These are phyloP conservation scores for Neodiprion fabricii DNA, from an alignment of 1,140 invertebrate species.

Conservation along the genomic window DNA sequence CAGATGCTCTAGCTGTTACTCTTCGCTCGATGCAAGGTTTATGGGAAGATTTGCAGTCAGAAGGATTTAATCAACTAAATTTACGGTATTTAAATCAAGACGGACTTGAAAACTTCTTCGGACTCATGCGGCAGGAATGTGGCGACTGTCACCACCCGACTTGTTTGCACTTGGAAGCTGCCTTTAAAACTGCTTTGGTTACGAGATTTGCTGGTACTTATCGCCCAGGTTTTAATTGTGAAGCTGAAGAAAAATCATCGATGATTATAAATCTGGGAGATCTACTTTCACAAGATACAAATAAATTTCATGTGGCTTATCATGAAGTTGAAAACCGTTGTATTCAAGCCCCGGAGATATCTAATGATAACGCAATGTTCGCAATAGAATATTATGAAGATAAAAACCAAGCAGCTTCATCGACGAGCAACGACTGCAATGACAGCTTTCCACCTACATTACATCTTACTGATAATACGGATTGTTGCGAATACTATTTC, in stretches of 20 bases:
- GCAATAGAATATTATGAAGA: too few species aligned
- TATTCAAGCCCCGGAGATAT: too few species aligned
- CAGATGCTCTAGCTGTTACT: neutral
- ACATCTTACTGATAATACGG: too few species aligned
- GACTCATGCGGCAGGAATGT: slow-evolving; percentile 1
- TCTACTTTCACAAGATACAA: too few species aligned
- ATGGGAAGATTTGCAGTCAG: slow-evolving; percentile 12
- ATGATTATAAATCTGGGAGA: too few species aligned
- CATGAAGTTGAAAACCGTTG: too few species aligned
- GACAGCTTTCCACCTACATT: too few species aligned
- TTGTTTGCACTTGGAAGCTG: slow-evolving; percentile 14
- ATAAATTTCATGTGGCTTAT: too few species aligned
- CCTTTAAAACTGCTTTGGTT: slow-evolving; percentile 2
- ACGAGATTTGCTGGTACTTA: neutral
- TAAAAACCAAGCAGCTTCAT: too few species aligned
- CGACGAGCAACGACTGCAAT: too few species aligned
- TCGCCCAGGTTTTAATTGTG: slow-evolving; percentile 11
- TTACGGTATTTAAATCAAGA: slow-evolving; percentile 14
- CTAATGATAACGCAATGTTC: too few species aligned
- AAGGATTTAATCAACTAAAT: neutral
- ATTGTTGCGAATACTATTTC: too few species aligned
- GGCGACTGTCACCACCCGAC: neutral
- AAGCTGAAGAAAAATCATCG: slow-evolving; percentile 8
- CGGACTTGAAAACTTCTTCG: slow-evolving; percentile 8
- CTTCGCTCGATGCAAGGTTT: neutral